Conservation (phyloP, 2,797 vertebrate species). For the Spea hammondii region DNA sequence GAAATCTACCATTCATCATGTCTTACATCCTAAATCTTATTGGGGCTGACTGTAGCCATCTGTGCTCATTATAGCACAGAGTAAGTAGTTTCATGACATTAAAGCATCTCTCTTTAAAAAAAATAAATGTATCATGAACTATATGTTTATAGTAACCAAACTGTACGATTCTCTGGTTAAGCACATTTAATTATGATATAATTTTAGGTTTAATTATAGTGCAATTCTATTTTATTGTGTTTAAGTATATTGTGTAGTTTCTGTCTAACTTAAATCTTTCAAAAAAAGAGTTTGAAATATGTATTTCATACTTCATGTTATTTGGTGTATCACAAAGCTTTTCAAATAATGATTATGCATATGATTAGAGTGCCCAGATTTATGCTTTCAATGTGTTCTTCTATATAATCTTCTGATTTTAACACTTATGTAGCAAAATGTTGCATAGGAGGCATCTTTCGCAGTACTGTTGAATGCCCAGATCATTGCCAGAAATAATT, state of each 20-base stretch:
- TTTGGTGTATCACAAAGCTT: too few relatives aligned
- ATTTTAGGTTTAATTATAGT: neutral
- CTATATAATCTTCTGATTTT: too few relatives aligned
- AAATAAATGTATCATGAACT: constrained; percentile 42
- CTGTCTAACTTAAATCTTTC: neutral
- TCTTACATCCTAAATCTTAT: constrained; percentile 64
- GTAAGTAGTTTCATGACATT: constrained; percentile 60
- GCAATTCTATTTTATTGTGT: neutral
- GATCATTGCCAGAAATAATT: too few relatives aligned
- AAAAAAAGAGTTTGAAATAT: too few relatives aligned
- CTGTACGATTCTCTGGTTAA: constrained; percentile 24
- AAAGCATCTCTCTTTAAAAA: constrained; percentile 25
- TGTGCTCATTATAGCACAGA: constrained; percentile 58
- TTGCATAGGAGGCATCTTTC: too few relatives aligned
- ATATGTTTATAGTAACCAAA: constrained; percentile 22
- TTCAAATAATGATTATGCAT: too few relatives aligned
- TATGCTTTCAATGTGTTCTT: too few relatives aligned
- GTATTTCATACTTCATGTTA: too few relatives aligned
- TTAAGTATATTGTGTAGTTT: neutral
- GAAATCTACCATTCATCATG: constrained; percentile 57
- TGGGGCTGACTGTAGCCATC: constrained; percentile 62
- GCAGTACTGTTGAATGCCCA: too few relatives aligned
- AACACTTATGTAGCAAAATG: too few relatives aligned
- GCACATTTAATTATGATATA: neutral
- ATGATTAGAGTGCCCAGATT: too few relatives aligned